phyloP scores from a whole-genome alignment of 2,797 vertebrate species.

The Notolabrus celidotus region DNA sequence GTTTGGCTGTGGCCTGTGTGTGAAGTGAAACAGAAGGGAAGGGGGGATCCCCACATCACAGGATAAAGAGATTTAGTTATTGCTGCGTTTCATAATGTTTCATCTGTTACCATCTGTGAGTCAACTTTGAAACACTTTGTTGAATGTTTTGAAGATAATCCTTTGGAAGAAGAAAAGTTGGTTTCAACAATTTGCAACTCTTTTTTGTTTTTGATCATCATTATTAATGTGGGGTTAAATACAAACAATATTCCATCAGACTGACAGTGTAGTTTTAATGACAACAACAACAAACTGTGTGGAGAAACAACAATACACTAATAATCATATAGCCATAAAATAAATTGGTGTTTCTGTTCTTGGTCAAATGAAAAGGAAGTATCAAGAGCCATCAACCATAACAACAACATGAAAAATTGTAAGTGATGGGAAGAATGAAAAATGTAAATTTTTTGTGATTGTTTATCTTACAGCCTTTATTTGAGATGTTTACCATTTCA shows the following conservation, averaged over 20 bases:
- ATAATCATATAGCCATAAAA: not conserved
- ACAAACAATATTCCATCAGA: not conserved
- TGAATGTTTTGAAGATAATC: slow-evolving; percentile 57
- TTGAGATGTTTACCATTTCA: too few species aligned
- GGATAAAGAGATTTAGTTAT: slow-evolving; percentile 55
- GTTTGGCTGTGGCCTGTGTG: slow-evolving; percentile 54
- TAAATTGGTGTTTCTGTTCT: too few species aligned
- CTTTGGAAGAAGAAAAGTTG: slow-evolving; percentile 8
- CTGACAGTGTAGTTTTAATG: slow-evolving; percentile 8
- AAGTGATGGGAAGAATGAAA: too few species aligned
- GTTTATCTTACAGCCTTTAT: too few species aligned
- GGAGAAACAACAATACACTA: too few species aligned
- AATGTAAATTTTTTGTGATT: too few species aligned
- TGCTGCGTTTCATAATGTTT: slow-evolving; percentile 64
- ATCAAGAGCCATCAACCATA: too few species aligned
- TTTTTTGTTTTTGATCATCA: slow-evolving; percentile 15
- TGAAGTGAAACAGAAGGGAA: slow-evolving; percentile 66
- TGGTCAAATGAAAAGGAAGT: too few species aligned
- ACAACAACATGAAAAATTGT: too few species aligned
- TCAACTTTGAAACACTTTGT: slow-evolving; percentile 47
- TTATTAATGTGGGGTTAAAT: not conserved
- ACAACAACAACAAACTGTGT: not conserved
- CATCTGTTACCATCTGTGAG: slow-evolving; percentile 67
- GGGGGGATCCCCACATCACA: slow-evolving; percentile 63
- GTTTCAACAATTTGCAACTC: slow-evolving; percentile 17